phyloP scores from a whole-genome alignment of 1,140 invertebrate genomes.

The Habropoda laboriosa region DNA sequence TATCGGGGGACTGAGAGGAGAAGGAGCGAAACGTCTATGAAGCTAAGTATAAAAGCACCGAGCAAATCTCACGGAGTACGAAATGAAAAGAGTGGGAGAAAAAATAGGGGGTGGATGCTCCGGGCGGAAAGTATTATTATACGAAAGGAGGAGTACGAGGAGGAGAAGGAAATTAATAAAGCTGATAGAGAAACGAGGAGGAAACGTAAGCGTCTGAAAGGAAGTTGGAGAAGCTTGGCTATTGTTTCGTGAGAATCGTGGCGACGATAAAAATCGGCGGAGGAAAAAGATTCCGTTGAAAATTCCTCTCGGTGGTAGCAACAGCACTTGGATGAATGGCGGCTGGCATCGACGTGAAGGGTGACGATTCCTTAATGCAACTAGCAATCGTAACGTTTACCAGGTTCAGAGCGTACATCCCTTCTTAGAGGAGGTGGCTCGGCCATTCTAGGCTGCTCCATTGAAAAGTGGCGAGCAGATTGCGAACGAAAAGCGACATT shows the following conservation, averaged over 20 bases:
- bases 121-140: background rate
- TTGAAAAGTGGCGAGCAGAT: conserved; percentile 71
- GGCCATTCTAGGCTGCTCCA: conserved; percentile 38
- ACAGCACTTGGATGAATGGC: background rate
- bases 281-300: background rate
- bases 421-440: conserved; percentile 27
- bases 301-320: background rate
- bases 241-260: background rate
- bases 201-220: background rate
- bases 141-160: background rate
- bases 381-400: conserved; percentile 63
- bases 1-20: background rate
- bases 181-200: background rate
- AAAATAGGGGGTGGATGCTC: no score
- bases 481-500: conserved; percentile 62
- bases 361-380: conserved; percentile 46
- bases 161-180: background rate
- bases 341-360: conserved; percentile 23
- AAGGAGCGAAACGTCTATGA: background rate
- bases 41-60: background rate
- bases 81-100: no score
- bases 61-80: background rate
- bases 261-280: background rate
- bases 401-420: conserved; percentile 32
- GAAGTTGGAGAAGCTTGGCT: no score